Base-by-base conservation (phyloP, 2,888 invertebrate genomes). In the Drosophila prostipennis region DNA sequence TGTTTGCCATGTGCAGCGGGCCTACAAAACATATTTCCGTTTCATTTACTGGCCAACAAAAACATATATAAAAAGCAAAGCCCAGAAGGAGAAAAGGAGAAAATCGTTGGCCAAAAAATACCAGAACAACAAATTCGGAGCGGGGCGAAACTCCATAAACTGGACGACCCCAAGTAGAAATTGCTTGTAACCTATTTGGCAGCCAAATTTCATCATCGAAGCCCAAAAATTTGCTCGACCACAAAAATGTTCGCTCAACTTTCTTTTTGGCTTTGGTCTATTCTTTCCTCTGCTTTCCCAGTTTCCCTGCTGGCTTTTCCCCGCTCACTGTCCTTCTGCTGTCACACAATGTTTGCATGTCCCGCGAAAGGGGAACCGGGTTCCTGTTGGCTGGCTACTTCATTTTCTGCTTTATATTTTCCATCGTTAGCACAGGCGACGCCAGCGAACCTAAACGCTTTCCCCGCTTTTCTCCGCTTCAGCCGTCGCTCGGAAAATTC, bases 151-250 rank as follows among this genome's bases (percentile, higher is more conserved):
- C 82, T 85, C 79, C 82, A 87, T 84, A 82, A 87, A 87, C 72
- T 81, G 82, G 81, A 70, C 61, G 75, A 70, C 87, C 82, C 79
- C 74, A 71, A 85, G 81, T 45, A 79, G 79, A 87, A 84, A 82
- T 87, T 74, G 83, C 83, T 83, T 83, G 84, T 84, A 84, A 88
- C 88, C 84, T 83, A 88, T 84, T 84, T 84, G 84, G 84, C 84
- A 84, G 84, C 84, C 70, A 71, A 86, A 88, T 87, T 83, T 82
- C 84, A 88, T 82, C 84, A 88, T 84, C 87, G 87, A 83, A 83
- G 81, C 70, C 76, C 80, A 88, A 76, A 86, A 86, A 83, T 88
- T 79, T 88, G 82, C 78, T 85, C 79, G 86, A 83, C 82, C 82
- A 83, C 82, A 83, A 83, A 83, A 87, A 82, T 87, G 87, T 75